A percentile compares a stretch with the other conserved stretches of the same genome.
Evolutionary conservation across 2,113 vertebrate species (phyloP).

Genomic region (Amia ocellicauda): DNA sequence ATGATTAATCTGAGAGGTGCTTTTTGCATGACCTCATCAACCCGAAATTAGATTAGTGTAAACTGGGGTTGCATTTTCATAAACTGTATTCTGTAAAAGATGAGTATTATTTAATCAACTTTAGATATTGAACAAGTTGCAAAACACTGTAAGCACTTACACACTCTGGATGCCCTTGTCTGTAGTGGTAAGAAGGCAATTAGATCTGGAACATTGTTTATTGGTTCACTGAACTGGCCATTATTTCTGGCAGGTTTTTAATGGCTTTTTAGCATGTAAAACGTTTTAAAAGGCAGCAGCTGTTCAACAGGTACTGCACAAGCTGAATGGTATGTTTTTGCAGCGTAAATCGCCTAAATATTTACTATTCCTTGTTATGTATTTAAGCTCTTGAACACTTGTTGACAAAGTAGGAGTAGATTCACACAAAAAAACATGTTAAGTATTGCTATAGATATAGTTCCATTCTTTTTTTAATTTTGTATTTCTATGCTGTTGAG

Average conservation of each 20-base stretch:
- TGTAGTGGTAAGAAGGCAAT: slow-evolving; percentile 50
- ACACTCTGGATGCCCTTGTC: slow-evolving; percentile 36
- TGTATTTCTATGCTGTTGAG: background rate
- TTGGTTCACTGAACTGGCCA: slow-evolving; percentile 40
- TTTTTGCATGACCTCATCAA: background rate
- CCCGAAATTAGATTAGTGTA: background rate
- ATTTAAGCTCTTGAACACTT: background rate
- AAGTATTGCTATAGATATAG: background rate
- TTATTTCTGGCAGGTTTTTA: slow-evolving; percentile 44
- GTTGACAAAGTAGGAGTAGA: background rate
- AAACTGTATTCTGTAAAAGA: background rate
- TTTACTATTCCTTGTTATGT: background rate
- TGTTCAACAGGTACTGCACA: slow-evolving; percentile 26
- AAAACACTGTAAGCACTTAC: slow-evolving; percentile 11
- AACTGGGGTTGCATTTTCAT: background rate
- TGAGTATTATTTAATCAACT: no score
- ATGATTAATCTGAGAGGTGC: background rate
- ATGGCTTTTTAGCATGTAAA: slow-evolving; percentile 28
- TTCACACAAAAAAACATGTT: background rate
- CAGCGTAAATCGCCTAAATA: background rate
- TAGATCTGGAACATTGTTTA: slow-evolving; percentile 42
- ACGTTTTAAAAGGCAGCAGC: slow-evolving; percentile 27
- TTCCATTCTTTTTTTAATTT: background rate
- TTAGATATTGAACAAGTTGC: slow-evolving; percentile 12
- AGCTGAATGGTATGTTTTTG: background rate